Evolutionary conservation across 2,797 vertebrate genomes (phyloP).

Genomic region (Salarias fasciatus): DNA sequence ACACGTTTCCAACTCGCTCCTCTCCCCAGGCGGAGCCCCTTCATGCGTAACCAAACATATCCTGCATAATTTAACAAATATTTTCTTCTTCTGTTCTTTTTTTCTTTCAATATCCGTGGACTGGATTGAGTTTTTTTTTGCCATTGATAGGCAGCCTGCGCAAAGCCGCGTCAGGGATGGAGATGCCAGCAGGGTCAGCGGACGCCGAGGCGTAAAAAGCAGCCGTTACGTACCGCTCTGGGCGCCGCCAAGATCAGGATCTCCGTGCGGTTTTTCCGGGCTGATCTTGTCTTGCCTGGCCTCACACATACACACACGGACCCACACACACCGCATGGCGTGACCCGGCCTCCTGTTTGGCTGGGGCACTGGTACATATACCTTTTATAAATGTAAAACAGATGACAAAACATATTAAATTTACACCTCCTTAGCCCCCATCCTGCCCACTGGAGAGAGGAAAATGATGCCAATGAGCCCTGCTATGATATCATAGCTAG

Average conservation of each 20-base stretch:
- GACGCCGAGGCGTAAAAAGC: conserved; percentile 40
- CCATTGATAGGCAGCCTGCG: conserved; percentile 18
- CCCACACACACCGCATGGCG: conserved; percentile 44
- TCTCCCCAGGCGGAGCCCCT: conserved; percentile 36
- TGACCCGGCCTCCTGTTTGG: conserved; percentile 46
- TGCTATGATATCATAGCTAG: conserved; percentile 78
- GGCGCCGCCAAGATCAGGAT: conserved; percentile 48
- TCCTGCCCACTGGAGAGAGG: conserved; percentile 56
- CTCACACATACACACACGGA: too few relatives aligned
- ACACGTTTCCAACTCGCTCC: conserved; percentile 53
- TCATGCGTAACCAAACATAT: conserved; percentile 52
- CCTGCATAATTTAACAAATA: conserved; percentile 37
- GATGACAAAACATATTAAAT: conserved; percentile 76
- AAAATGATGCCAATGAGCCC: conserved; percentile 65
- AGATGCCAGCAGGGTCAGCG: conserved; percentile 47
- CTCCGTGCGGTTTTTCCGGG: conserved; percentile 63
- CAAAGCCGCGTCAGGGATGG: conserved; percentile 22
- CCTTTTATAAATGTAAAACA: conserved; percentile 59
- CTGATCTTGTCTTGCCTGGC: conserved; percentile 50
- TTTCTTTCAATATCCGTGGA: too few relatives aligned
- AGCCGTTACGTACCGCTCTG: conserved; percentile 28
- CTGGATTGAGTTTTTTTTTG: conserved; percentile 3
- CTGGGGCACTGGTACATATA: conserved; percentile 35
- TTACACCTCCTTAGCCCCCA: conserved; percentile 76
- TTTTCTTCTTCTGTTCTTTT: conserved; percentile 32